phyloP scores from a whole-genome alignment of 2,113 vertebrate genomes.

The Burhinus bistriatus region DNA sequence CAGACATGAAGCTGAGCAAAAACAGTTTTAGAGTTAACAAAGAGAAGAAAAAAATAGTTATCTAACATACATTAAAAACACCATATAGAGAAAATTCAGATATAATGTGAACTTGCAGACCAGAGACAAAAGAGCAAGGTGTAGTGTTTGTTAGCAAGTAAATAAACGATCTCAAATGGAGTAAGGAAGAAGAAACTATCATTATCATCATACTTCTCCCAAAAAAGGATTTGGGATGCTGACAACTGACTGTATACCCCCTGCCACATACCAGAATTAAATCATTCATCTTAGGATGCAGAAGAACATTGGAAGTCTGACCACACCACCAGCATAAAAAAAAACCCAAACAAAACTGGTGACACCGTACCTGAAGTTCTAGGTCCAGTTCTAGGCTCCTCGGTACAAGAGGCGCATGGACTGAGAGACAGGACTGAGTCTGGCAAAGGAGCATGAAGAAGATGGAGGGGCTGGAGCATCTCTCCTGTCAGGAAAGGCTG shows the following conservation, averaged over 20 bases:
- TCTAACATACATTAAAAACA: neutral
- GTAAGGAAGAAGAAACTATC: neutral
- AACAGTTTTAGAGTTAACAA: neutral
- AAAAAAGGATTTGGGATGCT: neutral
- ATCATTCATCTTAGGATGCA: neutral
- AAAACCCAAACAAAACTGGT: neutral
- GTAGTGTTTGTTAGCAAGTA: neutral
- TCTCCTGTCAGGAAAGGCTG: neutral
- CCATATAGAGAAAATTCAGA: neutral
- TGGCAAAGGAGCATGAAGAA: rapidly evolving
- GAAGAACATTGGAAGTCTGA: neutral
- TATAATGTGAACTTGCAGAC: neutral
- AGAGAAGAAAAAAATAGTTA: neutral
- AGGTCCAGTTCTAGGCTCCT: neutral
- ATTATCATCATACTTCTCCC: neutral
- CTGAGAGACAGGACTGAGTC: neutral
- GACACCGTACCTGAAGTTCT: neutral
- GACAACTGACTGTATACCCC: neutral
- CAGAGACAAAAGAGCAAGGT: neutral
- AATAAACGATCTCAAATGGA: neutral
- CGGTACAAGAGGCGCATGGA: neutral
- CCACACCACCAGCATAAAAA: neutral
- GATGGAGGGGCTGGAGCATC: neutral
- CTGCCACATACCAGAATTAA: neutral
- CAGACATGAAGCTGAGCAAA: neutral